Evolutionary conservation across 2,888 invertebrate genomes (phyloP).

Genomic region (Machimus rusticus): DNA sequence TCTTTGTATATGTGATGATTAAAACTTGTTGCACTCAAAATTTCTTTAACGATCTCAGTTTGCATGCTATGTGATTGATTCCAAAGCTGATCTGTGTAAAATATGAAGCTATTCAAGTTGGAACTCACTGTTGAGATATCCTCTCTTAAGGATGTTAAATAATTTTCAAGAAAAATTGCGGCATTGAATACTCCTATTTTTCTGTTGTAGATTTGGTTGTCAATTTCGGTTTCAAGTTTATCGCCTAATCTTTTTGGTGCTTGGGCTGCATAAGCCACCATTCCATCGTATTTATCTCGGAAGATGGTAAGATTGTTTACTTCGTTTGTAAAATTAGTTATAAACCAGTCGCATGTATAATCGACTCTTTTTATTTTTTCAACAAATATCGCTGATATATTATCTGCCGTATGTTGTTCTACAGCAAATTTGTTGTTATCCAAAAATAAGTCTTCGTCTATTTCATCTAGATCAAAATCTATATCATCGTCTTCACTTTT

Average conservation of each 20-base stretch:
- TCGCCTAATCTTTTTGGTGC: not conserved
- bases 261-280: not conserved
- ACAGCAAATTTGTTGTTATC: not conserved
- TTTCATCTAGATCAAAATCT: not conserved
- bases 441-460: not conserved
- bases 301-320: not conserved
- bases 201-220: not conserved
- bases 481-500: not conserved
- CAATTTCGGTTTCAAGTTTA: not conserved
- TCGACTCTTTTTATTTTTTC: not conserved
- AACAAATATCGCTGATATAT: not conserved
- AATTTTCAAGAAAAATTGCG: not conserved
- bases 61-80: not conserved
- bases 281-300: not conserved
- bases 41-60: not conserved
- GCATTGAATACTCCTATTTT: not conserved
- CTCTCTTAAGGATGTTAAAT: not conserved
- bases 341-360: not conserved
- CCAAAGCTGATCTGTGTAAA: not conserved
- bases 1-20: not conserved
- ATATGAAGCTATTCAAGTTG: not conserved
- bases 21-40: not conserved
- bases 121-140: not conserved
- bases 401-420: not conserved
- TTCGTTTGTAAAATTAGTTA: not conserved